Conservation (phyloP, 2,113 vertebrate species). For the Spermophilus dauricus region DNA sequence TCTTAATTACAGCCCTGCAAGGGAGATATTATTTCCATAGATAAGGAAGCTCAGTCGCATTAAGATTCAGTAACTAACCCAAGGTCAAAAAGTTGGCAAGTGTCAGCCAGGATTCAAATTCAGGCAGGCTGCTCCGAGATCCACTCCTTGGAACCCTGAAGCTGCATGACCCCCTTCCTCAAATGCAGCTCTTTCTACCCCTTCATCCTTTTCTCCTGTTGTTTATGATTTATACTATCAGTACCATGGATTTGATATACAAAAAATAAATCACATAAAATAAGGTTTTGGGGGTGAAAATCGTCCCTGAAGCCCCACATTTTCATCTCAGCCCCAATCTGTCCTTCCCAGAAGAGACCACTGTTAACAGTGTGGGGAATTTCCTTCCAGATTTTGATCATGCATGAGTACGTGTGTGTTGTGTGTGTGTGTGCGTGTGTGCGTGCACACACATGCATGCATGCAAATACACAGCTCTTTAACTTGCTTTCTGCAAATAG, state of each 20-base stretch:
- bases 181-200: not conserved
- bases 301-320: not conserved
- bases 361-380: not conserved
- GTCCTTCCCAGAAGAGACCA: not conserved
- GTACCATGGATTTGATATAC: not conserved
- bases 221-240: not conserved
- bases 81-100: not conserved
- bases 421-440: not conserved
- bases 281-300: not conserved
- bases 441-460: fast-evolving
- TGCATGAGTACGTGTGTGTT: no score
- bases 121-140: not conserved
- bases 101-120: not conserved
- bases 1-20: not conserved
- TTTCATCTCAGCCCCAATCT: not conserved
- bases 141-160: not conserved
- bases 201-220: not conserved
- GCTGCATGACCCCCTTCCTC: not conserved
- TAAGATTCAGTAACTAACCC: not conserved
- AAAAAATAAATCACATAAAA: not conserved
- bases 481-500: not conserved
- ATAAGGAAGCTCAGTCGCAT: not conserved
- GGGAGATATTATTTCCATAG: not conserved
- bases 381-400: not conserved
- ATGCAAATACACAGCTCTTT: not conserved